A percentile compares a stretch with the other conserved stretches of the same genome.
Evolutionary conservation across 2,113 vertebrate species (phyloP).

Genomic region (Enhydra lutris): DNA sequence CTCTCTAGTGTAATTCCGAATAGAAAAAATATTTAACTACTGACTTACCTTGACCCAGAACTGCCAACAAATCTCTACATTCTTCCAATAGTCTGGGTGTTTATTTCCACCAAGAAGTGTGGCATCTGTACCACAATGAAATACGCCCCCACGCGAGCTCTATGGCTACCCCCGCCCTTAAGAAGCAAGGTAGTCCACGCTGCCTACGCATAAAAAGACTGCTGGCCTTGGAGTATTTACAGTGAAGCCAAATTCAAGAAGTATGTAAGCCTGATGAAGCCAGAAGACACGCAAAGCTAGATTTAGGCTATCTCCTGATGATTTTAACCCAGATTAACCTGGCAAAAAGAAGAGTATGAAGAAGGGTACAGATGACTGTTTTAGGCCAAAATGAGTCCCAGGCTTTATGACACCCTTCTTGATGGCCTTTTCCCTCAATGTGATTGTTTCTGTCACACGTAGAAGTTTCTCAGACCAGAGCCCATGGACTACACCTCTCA

Average conservation of each 20-base stretch:
- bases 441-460: not conserved
- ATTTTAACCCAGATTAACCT: not conserved
- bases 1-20: constrained; percentile 45
- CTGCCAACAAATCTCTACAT: constrained; percentile 50
- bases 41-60: constrained; percentile 62
- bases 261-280: not conserved
- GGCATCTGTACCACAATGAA: not conserved
- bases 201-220: not conserved
- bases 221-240: not conserved
- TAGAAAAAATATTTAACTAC: constrained; percentile 44
- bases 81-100: constrained; percentile 54
- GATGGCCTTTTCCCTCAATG: not conserved
- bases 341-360: not conserved
- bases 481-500: not conserved
- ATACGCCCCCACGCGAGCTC: not conserved
- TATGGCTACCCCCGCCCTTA: rapidly evolving
- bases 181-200: not conserved
- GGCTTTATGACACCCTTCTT: not conserved
- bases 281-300: not conserved
- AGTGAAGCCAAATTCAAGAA: not conserved
- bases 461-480: not conserved
- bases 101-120: constrained; percentile 47
- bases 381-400: not conserved
- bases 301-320: not conserved
- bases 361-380: not conserved